These are phyloP conservation scores for Hemibagrus guttatus DNA, from an alignment of 2,797 vertebrate species.

Conservation along the genomic window DNA sequence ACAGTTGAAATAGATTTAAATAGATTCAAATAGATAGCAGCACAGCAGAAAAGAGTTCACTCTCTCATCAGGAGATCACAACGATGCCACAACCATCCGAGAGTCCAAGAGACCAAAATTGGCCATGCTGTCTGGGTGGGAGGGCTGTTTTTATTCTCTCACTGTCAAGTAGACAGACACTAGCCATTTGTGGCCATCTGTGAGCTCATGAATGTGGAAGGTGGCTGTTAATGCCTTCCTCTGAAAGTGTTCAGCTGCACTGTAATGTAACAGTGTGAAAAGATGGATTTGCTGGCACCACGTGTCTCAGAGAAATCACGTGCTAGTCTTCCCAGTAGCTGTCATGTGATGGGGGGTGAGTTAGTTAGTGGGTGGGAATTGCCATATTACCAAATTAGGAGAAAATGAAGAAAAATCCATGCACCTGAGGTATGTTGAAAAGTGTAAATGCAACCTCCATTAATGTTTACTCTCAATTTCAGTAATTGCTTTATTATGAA, in stretches of 20 bases:
- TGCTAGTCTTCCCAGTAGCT: neutral
- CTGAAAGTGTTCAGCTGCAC: slow-evolving; percentile 9
- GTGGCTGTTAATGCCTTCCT: slow-evolving; percentile 50
- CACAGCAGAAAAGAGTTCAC: neutral
- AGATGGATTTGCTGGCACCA: neutral
- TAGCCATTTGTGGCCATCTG: slow-evolving; percentile 67
- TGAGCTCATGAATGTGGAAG: slow-evolving; percentile 61
- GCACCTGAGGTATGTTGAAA: neutral
- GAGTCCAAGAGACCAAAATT: slow-evolving; percentile 9
- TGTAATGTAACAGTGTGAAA: slow-evolving; percentile 16
- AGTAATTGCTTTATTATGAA: neutral
- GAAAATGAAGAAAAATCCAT: neutral
- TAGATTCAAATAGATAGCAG: neutral
- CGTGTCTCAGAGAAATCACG: neutral
- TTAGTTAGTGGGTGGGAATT: neutral
- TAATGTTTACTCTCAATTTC: neutral
- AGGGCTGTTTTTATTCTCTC: neutral
- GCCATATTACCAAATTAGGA: neutral
- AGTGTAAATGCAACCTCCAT: neutral
- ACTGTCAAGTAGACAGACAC: slow-evolving; percentile 24
- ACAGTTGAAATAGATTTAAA: neutral
- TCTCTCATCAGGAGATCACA: neutral
- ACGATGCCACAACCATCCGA: neutral
- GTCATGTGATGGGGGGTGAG: neutral
- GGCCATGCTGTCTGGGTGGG: neutral